Evolutionary conservation across 2,113 vertebrate species (phyloP), one percentile per base, ranked within the genome.

Genomic region (Lamprotornis superbus): DNA sequence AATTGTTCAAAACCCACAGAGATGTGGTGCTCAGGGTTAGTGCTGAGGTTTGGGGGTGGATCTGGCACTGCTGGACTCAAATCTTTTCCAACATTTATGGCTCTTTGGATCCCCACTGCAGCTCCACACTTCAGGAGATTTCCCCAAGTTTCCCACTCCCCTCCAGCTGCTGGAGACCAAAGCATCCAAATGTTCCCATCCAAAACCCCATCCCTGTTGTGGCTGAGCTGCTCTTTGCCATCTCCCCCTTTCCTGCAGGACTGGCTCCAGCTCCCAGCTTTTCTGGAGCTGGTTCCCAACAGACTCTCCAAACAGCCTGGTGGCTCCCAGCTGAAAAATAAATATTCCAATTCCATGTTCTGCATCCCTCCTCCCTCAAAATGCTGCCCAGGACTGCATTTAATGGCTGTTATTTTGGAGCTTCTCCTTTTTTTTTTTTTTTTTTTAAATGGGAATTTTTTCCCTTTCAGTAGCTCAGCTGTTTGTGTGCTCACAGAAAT

Each of bases 121-220:
- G 8, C n/a, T n/a, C 85, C 33, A 5, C 19, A 12, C 27, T 27
- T 30, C 2, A 12, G 71, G 67, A 37, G 33, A 25, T n/a, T 52
- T 40, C 46, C 15, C 20, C 19, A 28, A 5, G 5, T 30, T 79
- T 40, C 17, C 40, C 55, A 11, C 42, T 5, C 13, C 8, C 2
- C 21, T 44, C 28, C 78, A 50, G 52, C 33, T 83, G 37, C 52
- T 70, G 65, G 10, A 70, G n/a, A 3, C 28, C 35, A 35, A 64
- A 60, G 3, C 46, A 55, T 19, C 24, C 70, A 27, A 8, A 27
- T 1, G 0, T n/a, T 59, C 57, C n/a, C 46, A 56, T 13, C 40
- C 1, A 60, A 60, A 33, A 7, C 14, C 80, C 12, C 4, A 2
- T 11, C 37, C 52, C n/a, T 37, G 12, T 0, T 20, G 64, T 2